Conservation (phyloP, 1,140 invertebrate genomes). For the Coenobita brevimanus region DNA sequence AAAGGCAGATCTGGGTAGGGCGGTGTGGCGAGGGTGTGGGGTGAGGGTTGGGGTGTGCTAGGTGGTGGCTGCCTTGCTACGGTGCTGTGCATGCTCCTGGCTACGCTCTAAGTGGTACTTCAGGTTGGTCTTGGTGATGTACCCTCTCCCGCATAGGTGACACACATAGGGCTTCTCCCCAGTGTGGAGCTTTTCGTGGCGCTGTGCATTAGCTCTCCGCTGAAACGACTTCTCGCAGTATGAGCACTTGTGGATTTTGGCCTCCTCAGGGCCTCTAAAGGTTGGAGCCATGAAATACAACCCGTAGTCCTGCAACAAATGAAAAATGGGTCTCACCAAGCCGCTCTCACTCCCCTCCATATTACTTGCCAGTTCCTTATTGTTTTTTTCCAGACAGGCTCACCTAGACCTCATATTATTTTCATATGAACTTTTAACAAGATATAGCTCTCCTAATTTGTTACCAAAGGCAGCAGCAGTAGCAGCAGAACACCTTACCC, state of each 20-base stretch:
- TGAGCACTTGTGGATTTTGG: constrained; percentile 34
- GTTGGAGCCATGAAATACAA: constrained; percentile 44
- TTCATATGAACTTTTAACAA: neutral
- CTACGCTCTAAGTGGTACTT: constrained; percentile 28
- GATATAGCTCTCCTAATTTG: neutral
- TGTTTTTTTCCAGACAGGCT: neutral
- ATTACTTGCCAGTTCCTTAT: neutral
- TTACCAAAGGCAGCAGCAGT: neutral
- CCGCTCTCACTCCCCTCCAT: constrained; percentile 12
- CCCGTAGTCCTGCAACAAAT: constrained; percentile 51
- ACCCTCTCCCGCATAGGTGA: constrained; percentile 73
- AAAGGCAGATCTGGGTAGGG: neutral
- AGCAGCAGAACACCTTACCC: too few species aligned
- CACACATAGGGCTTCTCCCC: constrained; percentile 75
- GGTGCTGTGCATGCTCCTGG: constrained; percentile 37
- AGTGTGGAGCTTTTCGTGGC: constrained; percentile 75
- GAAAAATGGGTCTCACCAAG: constrained; percentile 37
- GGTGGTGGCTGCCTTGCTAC: too few species aligned
- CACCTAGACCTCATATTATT: neutral
- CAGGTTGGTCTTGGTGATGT: constrained; percentile 56
- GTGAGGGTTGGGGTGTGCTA: neutral
- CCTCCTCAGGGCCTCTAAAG: constrained; percentile 34
- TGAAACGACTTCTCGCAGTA: constrained; percentile 48
- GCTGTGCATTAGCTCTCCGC: constrained; percentile 39
- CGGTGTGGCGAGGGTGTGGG: neutral